These are phyloP conservation scores for Aspidoscelis tigris DNA, from an alignment of 2,113 vertebrate genomes.

Conservation along the genomic window DNA sequence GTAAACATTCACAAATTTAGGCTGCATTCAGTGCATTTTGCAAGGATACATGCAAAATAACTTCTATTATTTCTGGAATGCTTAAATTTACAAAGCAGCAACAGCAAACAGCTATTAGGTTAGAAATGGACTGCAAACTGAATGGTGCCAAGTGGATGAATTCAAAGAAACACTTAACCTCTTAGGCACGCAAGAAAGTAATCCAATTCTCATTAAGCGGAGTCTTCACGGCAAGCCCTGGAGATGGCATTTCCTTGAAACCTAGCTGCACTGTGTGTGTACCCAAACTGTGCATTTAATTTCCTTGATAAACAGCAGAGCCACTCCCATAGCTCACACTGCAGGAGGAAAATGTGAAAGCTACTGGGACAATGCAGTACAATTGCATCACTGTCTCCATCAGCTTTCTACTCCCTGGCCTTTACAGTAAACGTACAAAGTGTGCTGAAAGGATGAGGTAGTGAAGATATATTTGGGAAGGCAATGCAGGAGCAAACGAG, in stretches of 20 bases:
- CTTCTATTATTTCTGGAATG: background rate
- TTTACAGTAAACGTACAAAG: constrained; percentile 18
- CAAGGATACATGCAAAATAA: background rate
- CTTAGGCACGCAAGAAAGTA: background rate
- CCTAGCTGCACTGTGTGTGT: background rate
- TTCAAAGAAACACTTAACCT: background rate
- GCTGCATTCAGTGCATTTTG: background rate
- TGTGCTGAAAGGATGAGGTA: background rate
- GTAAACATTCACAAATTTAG: background rate
- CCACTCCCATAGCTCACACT: constrained; percentile 60
- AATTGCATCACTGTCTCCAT: constrained; percentile 64
- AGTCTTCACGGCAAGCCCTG: background rate
- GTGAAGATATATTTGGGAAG: constrained; percentile 3
- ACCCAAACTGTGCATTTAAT: background rate
- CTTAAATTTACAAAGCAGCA: background rate
- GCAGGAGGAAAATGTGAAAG: constrained; percentile 46
- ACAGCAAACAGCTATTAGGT: background rate
- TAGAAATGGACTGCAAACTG: constrained; percentile 28
- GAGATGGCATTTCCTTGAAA: background rate
- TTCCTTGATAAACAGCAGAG: constrained; percentile 49
- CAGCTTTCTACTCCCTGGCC: constrained; percentile 43
- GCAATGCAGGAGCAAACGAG: constrained; percentile 1
- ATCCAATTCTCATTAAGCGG: background rate
- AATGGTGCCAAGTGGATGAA: background rate
- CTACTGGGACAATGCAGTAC: constrained; percentile 64